These are phyloP conservation scores for Temnothorax rugatulus DNA, from an alignment of 2,888 invertebrate genomes.

Conservation along the genomic window DNA sequence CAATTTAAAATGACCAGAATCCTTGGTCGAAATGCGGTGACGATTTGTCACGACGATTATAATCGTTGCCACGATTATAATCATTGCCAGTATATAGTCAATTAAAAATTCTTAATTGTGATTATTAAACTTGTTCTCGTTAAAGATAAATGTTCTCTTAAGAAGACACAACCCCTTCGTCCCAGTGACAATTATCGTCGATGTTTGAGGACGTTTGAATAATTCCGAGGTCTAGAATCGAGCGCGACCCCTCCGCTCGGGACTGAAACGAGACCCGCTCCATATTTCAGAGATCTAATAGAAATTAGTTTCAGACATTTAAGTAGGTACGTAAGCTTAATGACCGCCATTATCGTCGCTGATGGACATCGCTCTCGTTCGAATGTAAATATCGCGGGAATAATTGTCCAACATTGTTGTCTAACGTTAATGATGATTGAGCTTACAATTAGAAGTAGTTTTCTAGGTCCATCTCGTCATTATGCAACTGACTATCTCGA, in stretches of 20 bases:
- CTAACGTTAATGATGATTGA: conserved; percentile 20
- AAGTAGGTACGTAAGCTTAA: conserved; percentile 23
- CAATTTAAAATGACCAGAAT: no score
- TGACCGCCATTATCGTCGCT: conserved; percentile 23
- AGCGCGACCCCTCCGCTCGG: neutral
- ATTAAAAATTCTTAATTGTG: no score
- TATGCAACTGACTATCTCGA: neutral
- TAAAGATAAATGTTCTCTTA: conserved; percentile 10
- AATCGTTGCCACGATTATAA: no score
- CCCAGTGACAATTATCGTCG: conserved; percentile 15
- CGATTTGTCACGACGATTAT: no score
- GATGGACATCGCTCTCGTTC: neutral
- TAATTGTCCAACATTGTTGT: conserved; percentile 5
- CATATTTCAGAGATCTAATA: conserved; percentile 41
- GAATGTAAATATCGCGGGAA: neutral
- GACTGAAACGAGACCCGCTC: neutral
- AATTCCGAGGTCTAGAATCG: conserved; percentile 26
- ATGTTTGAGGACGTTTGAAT: conserved; percentile 19
- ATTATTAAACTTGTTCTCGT: conserved; percentile 21
- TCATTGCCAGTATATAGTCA: no score
- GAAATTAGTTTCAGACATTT: conserved; percentile 37
- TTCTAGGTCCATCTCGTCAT: neutral
- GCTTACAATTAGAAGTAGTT: neutral
- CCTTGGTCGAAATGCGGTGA: no score
- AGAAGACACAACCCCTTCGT: neutral